phyloP scores from a whole-genome alignment of 1,140 invertebrate genomes.

The Drosophila mauritiana region DNA sequence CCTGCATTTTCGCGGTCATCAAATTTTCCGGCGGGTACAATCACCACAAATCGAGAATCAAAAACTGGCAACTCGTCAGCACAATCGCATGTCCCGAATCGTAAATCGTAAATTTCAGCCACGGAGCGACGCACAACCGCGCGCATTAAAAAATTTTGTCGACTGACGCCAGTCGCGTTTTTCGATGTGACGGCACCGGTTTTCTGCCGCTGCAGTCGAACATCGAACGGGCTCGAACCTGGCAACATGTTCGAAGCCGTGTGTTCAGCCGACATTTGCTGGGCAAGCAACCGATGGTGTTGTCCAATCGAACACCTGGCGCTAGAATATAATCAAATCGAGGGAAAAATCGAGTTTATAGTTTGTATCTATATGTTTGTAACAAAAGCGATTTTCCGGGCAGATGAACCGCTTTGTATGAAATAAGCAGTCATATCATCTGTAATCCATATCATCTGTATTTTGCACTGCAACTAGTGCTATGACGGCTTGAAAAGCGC shows the following conservation, averaged over 20 bases:
- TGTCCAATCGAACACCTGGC: no score
- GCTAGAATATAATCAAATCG: no score
- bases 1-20: not conserved
- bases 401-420: no score
- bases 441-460: no score
- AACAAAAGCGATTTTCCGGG: no score
- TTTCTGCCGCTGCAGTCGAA: not conserved
- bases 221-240: not conserved
- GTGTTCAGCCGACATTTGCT: no score
- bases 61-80: not conserved
- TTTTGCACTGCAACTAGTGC: no score
- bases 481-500: not conserved
- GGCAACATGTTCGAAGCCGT: not conserved
- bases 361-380: no score
- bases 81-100: not conserved
- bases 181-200: not conserved
- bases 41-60: not conserved
- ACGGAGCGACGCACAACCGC: no score
- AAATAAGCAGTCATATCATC: no score
- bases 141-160: not conserved
- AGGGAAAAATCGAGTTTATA: no score
- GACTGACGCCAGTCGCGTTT: not conserved
- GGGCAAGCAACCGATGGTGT: no score
- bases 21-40: not conserved
- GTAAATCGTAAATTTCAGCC: not conserved